Evolutionary conservation across 2,113 vertebrate species (phyloP).

Genomic region (Crotophaga sulcirostris): DNA sequence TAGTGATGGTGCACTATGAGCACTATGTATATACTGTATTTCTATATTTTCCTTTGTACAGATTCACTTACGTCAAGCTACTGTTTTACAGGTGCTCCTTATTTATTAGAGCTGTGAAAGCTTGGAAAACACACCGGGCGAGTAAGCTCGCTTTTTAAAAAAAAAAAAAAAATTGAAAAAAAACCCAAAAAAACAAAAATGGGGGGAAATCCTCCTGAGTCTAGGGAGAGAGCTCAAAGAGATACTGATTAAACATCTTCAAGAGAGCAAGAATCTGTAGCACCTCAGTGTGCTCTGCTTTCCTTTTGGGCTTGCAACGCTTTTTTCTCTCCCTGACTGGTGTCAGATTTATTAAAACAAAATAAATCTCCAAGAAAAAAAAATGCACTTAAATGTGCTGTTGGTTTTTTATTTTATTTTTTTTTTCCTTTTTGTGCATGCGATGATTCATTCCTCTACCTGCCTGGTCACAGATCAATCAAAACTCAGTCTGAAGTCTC

Average conservation of each 20-base stretch:
- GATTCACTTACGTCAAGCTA: slow-evolving; percentile 84
- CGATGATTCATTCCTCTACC: slow-evolving; percentile 1
- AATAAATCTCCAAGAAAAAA: slow-evolving; percentile 81
- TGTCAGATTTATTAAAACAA: slow-evolving; percentile 82
- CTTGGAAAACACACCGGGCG: slow-evolving; percentile 78
- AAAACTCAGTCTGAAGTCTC: not conserved
- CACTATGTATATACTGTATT: slow-evolving; percentile 85
- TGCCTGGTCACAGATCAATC: not conserved
- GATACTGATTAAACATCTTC: slow-evolving; percentile 54
- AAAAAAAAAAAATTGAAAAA: not conserved
- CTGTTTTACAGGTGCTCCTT: slow-evolving; percentile 86
- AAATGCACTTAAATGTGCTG: slow-evolving; percentile 73
- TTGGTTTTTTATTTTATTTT: slow-evolving; percentile 64
- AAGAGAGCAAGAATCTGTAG: slow-evolving; percentile 41
- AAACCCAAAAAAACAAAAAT: not conserved
- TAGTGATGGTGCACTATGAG: slow-evolving; percentile 69
- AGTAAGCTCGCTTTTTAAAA: slow-evolving; percentile 82
- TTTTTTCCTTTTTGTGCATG: not conserved
- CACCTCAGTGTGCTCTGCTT: slow-evolving; percentile 44
- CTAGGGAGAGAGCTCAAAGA: slow-evolving; percentile 74
- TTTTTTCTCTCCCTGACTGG: slow-evolving; percentile 75
- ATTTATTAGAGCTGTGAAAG: slow-evolving; percentile 86
- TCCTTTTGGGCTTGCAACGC: slow-evolving; percentile 60
- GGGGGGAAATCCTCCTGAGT: slow-evolving; percentile 54
- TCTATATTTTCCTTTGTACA: slow-evolving; percentile 85